These are phyloP conservation scores for Pachydiplax longipennis DNA, from an alignment of 2,888 invertebrate species.

Conservation along the genomic window DNA sequence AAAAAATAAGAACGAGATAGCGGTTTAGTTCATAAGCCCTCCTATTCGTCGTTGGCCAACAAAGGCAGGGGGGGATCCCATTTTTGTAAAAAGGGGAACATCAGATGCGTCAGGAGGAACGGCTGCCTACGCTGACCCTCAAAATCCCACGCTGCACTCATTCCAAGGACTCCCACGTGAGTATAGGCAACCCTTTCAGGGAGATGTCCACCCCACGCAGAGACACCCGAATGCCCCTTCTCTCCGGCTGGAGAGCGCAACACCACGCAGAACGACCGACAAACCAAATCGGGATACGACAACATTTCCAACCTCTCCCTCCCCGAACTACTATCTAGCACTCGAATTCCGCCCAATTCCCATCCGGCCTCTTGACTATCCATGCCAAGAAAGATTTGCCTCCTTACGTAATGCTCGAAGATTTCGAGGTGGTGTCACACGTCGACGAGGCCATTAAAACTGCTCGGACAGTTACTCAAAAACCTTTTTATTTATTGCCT, in stretches of 20 bases:
- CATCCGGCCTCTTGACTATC: neutral
- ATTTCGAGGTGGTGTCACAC: too few species aligned
- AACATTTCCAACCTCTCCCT: neutral
- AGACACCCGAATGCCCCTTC: neutral
- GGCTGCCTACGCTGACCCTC: constrained; percentile 39
- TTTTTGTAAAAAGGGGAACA: constrained; percentile 10
- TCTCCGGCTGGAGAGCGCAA: neutral
- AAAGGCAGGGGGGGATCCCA: neutral
- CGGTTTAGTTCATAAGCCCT: neutral
- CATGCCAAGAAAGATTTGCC: neutral
- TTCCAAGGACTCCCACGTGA: constrained; percentile 32
- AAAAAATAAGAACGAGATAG: neutral
- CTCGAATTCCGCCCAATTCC: neutral
- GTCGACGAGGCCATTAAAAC: too few species aligned
- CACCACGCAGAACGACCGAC: neutral
- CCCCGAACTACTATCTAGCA: neutral
- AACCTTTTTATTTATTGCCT: too few species aligned
- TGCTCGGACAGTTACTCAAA: too few species aligned
- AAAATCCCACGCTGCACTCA: constrained; percentile 40
- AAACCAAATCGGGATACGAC: constrained; percentile 25
- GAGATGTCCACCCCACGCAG: constrained; percentile 35
- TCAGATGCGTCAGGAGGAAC: neutral
- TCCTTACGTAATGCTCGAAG: too few species aligned
- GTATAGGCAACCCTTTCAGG: neutral
- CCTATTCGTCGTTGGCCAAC: neutral